Percentiles rank a stretch among this genome's conserved stretches.
phyloP scores from a whole-genome alignment of 2,888 invertebrate genomes.

The Crepidodera aurea region DNA sequence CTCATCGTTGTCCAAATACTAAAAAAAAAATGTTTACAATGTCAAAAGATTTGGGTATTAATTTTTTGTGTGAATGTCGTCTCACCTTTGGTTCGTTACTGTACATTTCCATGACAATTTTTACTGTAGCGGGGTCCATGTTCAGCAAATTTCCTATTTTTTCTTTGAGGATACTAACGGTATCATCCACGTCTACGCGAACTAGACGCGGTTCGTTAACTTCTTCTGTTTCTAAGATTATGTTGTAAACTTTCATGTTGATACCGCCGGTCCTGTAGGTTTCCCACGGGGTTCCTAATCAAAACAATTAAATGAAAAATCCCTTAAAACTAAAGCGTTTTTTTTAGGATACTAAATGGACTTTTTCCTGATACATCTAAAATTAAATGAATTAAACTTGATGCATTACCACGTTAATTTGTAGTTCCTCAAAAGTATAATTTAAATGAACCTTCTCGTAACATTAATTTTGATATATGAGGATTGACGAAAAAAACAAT shows the following conservation, averaged over 20 bases:
- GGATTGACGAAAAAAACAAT: no score
- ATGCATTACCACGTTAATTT: no score
- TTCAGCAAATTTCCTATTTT: constrained; percentile 64
- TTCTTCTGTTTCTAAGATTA: constrained; percentile 69
- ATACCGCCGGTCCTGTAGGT: constrained; percentile 70
- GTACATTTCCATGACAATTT: constrained; percentile 54
- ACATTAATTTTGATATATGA: no score
- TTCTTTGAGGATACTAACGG: constrained; percentile 67
- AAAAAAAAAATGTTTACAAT: not conserved
- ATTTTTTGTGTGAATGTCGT: no score
- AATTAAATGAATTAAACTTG: no score
- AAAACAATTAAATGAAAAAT: constrained; percentile 15
- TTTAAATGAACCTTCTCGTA: no score
- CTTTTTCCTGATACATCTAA: no score
- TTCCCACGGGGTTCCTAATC: constrained; percentile 64
- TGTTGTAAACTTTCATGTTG: constrained; percentile 68
- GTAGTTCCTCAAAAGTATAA: no score
- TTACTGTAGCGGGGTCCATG: constrained; percentile 59
- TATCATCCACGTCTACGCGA: constrained; percentile 67
- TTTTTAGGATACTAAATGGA: no score
- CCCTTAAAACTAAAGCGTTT: no score
- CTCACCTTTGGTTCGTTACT: constrained; percentile 52
- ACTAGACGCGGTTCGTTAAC: constrained; percentile 69
- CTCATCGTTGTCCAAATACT: constrained; percentile 59
- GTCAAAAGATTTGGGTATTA: no score